Evolutionary conservation across 2,888 invertebrate genomes (phyloP), one percentile per base, ranked within the genome.

Genomic region (Aromia moschata): DNA sequence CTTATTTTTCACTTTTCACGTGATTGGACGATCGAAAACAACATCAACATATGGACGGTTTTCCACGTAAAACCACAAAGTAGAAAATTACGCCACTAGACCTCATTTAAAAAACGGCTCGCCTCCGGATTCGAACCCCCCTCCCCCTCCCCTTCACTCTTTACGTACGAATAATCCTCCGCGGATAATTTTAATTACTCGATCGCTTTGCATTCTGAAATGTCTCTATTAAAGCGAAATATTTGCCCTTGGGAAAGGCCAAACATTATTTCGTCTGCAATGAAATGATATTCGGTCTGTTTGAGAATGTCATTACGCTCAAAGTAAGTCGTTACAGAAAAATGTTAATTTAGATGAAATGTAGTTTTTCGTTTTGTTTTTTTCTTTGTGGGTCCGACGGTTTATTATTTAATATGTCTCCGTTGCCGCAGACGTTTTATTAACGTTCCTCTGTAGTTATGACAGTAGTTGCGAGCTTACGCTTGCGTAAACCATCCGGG

Each of bases 121-220:
- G n/a, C n/a, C n/a, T n/a, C n/a, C n/a, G n/a, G n/a, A n/a, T n/a
- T n/a, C n/a, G n/a, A n/a, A n/a, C n/a, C n/a, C n/a, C n/a, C n/a
- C n/a, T n/a, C n/a, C n/a, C n/a, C n/a, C n/a, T n/a, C n/a, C n/a
- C n/a, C n/a, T n/a, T n/a, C n/a, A n/a, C n/a, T 17, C n/a, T n/a
- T 33, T 15, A 16, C 43, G 10, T 53, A 47, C 36, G 49, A 56
- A 53, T 44, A 56, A 56, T 45, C 49, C 57, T 45, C 60, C 49
- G 38, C 16, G 44, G 54, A 57, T 46, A 9, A 41, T 60, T 60
- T 60, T 57, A 60, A 57, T 60, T 57, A 60, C 60, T 38, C 37
- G 17, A 54, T 46, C 53, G 31, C 45, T 55, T 59, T 55, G 43
- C 37, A 12, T 55, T 55, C 38, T 33, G 38, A 31, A 53, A 47